phyloP scores from a whole-genome alignment of 2,888 invertebrate species.

The Epinotia nisella region DNA sequence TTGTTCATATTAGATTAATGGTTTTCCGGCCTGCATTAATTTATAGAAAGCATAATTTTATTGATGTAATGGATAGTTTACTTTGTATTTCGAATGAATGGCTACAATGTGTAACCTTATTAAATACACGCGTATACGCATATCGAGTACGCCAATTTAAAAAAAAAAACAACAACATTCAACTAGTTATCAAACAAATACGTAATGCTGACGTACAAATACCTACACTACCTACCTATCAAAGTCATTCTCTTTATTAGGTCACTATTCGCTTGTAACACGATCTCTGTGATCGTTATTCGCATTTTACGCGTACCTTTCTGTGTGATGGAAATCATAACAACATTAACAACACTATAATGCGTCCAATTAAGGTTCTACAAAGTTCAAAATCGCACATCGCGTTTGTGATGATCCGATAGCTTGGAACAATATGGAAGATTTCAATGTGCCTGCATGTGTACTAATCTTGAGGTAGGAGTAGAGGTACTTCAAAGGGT shows the following conservation, averaged over 20 bases:
- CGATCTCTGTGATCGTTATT: slow-evolving; percentile 60
- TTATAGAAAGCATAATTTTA: slow-evolving; percentile 61
- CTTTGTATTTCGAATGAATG: slow-evolving; percentile 16
- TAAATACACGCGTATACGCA: neutral
- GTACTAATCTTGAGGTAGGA: slow-evolving; percentile 45
- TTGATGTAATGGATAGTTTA: slow-evolving; percentile 26
- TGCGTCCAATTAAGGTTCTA: neutral
- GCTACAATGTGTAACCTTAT: slow-evolving; percentile 2
- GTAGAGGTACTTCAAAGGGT: neutral
- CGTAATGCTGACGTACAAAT: slow-evolving; percentile 64
- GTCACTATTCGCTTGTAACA: slow-evolving; percentile 68
- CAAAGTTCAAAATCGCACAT: slow-evolving; percentile 15
- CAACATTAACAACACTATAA: slow-evolving; percentile 8
- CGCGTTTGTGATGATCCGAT: slow-evolving; percentile 24
- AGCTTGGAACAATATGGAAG: slow-evolving; percentile 45
- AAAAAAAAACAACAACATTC: no score
- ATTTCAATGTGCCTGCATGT: slow-evolving; percentile 61
- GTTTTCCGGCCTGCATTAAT: slow-evolving; percentile 61
- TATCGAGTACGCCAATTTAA: no score
- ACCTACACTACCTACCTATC: slow-evolving; percentile 43
- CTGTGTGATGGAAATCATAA: neutral
- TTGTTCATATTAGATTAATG: slow-evolving; percentile 71
- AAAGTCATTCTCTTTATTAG: slow-evolving; percentile 65
- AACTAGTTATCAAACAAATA: slow-evolving; percentile 55
- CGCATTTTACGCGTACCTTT: slow-evolving; percentile 49